Evolutionary conservation across 1,140 invertebrate species (phyloP), one percentile per base, ranked within the genome.

Genomic region (Sitobion miscanthi): DNA sequence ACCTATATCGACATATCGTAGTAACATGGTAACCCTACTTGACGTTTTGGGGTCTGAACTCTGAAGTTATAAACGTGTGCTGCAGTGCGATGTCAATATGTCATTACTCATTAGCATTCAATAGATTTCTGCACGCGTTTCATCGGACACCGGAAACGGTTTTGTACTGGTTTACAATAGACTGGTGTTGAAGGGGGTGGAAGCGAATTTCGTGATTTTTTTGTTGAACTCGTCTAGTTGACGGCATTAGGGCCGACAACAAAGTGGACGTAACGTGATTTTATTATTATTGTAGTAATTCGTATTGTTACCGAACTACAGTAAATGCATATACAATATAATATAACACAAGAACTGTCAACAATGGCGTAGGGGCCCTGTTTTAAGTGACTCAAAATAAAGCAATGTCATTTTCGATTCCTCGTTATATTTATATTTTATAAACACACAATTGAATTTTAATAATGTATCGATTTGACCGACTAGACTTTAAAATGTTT

Each of bases 231-330:
- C 45, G 47, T 45, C 25, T 30, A 1, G 23, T 45, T 9, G 42
- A 47, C 85, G 14, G 9, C 85, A 3, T 87, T 4, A 49, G 14
- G 0, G 11, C 25, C 30, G 30, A 47, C 42, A 30, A 87, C 85
- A 87, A 87, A 49, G 30, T n/a, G 85, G 30, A 87, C 85, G 62
- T 20, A 77, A 4, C n/a, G 30, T 77, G 85, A 87, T 89, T 89
- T 38, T 52, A 89, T 38, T 89, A 54, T 86, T 89, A 35, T 89
- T 88, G 20, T 88, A 42, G 9, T 89, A 54, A 23, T 49, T 35
- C n/a, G 47, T 35, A 88, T 88, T 49, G 85, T 87, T n/a, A 20
- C 85, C 23, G 85, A 87, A 49, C 30, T n/a, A 77, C 45, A 45
- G 45, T 45, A 45, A 86, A 25, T 86, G 25, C 35, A 25, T 30